A percentile compares a stretch with the other conserved stretches of the same genome.
Conservation (phyloP, 2,888 invertebrate species). For the Galerucella pusilla region DNA sequence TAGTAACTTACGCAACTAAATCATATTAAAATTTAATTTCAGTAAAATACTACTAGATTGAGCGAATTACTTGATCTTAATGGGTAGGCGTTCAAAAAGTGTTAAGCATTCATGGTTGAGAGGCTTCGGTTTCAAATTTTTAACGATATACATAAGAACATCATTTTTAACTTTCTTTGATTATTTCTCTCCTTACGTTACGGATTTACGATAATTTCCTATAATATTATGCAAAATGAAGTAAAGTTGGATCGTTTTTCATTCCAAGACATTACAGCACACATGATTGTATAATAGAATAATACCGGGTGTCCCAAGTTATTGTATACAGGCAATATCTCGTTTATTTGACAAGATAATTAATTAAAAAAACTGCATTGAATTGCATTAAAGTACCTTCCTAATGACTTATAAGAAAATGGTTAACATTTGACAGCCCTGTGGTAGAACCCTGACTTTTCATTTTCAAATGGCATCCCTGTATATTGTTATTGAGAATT, state of each 20-base stretch:
- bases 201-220: constrained; percentile 5
- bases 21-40: background rate
- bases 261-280: background rate
- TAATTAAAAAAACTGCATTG: too few species aligned
- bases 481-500: too few species aligned
- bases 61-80: constrained; percentile 23
- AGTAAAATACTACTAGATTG: constrained; percentile 8
- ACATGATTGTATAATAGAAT: background rate
- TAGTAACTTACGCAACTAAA: background rate
- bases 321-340: too few species aligned
- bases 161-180: constrained; percentile 15
- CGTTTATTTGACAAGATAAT: too few species aligned
- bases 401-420: too few species aligned
- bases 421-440: too few species aligned
- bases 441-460: too few species aligned
- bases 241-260: background rate
- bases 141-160: background rate
- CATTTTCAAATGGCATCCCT: too few species aligned
- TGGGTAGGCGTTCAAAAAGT: constrained; percentile 9
- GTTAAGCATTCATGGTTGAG: constrained; percentile 30
- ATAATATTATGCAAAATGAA: background rate
- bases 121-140: constrained; percentile 27
- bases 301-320: background rate
- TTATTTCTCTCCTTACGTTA: background rate
- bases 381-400: too few species aligned